Evolutionary conservation across 1,140 invertebrate genomes (phyloP).

Genomic region (Nomia melanderi): DNA sequence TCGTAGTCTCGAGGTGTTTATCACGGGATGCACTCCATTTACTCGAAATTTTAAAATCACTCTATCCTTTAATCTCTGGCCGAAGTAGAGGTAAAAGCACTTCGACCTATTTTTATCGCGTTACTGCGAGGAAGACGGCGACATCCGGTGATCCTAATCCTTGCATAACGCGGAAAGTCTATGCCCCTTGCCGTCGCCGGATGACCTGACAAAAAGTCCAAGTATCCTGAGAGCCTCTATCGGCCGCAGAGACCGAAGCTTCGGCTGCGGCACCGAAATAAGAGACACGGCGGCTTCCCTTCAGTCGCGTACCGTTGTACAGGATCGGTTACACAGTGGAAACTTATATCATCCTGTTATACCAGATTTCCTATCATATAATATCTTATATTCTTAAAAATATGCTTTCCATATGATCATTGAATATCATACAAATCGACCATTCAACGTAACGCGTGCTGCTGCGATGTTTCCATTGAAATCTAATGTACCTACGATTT

Average conservation of each 20-base stretch:
- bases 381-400: neutral
- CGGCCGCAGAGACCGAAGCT: constrained; percentile 5
- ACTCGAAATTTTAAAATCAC: too few relatives aligned
- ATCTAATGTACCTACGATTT: too few relatives aligned
- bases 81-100: constrained; percentile 37
- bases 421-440: too few relatives aligned
- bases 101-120: constrained; percentile 45
- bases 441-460: too few relatives aligned
- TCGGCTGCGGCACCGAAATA: constrained; percentile 4
- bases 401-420: neutral
- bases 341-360: neutral
- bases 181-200: neutral
- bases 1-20: too few relatives aligned
- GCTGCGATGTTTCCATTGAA: too few relatives aligned
- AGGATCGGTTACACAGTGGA: neutral
- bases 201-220: constrained; percentile 5
- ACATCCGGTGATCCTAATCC: constrained; percentile 45
- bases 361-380: neutral
- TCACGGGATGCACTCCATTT: too few relatives aligned
- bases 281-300: neutral
- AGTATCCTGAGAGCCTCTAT: constrained; percentile 1
- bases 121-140: neutral
- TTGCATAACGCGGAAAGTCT: constrained; percentile 38
- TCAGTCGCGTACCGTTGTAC: neutral
- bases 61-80: constrained; percentile 40